Base-by-base conservation (phyloP, 2,888 invertebrate genomes). In the Malachius bipustulatus region DNA sequence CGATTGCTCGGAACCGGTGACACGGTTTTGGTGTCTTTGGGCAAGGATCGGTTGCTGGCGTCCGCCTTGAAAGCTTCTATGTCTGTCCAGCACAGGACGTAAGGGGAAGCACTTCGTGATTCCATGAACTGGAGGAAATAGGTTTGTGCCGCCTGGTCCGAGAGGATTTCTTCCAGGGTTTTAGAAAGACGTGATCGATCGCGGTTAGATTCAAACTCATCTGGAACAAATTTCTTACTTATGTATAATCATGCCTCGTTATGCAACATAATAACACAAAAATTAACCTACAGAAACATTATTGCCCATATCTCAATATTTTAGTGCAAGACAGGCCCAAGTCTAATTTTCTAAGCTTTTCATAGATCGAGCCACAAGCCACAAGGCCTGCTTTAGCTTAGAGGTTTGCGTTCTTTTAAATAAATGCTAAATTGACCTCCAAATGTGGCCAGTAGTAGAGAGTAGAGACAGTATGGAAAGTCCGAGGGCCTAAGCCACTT, bases 91-190 rank as follows among this genome's bases (percentile, higher is more conserved):
- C 83, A 82, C 57, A 77, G 77, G 2, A 85, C 69, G 16, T 79
- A 64, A 12, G 70, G 61, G 36, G 77, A 61, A 35, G 75, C 73
- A 37, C 75, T 75, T 44, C 75, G 70, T n/a, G 75, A 68, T 52
- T 89, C 85, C 73, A 93, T 74, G 60, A 76, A 93, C 52, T 88
- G 84, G 36, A 87, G 72, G 57, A 91, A 85, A 61, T 85, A 84
- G 30, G 78, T 77, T 14, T 90, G 65, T 36, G 83, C 83, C 55
- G 76, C 76, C 56, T 82, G 82, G 60, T 88, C 85, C 14, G 70
- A 63, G 10, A 93, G 66, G 44, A 87, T 75, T 51, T 89, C 82
- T 39, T 69, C 63, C 39, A 91, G 65, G 34, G 73, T 78, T 63
- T 83, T 75, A 3, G 83, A 81, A 34, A 90, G 65, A 37, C 77